Evolutionary conservation across 2,113 vertebrate species (phyloP).

Genomic region (Xyrauchen texanus): DNA sequence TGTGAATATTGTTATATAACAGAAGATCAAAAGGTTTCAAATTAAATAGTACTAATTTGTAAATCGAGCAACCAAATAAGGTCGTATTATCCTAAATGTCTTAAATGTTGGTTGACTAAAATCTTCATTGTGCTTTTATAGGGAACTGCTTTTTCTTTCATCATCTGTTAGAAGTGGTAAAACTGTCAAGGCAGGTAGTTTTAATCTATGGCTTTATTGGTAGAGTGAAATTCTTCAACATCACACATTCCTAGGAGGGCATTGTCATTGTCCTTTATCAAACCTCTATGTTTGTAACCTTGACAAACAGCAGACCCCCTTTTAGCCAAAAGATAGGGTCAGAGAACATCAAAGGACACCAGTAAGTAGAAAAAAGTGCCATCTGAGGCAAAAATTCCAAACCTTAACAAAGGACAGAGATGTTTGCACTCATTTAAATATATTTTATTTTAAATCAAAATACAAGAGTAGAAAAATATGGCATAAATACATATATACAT

Average conservation of each 20-base stretch:
- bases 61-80: neutral
- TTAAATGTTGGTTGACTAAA: no score
- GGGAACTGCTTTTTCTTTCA: neutral
- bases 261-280: conserved; percentile 17
- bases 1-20: neutral
- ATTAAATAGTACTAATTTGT: no score
- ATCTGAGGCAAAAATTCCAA: neutral
- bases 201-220: neutral
- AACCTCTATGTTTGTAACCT: neutral
- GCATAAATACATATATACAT: conserved; percentile 62
- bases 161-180: neutral
- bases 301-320: conserved; percentile 39
- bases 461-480: conserved; percentile 60
- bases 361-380: conserved; percentile 3
- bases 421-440: conserved; percentile 24
- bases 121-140: neutral
- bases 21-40: no score
- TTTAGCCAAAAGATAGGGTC: neutral
- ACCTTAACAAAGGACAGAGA: neutral
- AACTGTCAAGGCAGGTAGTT: neutral
- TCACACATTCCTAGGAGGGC: conserved; percentile 13
- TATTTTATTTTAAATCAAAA: conserved; percentile 50
- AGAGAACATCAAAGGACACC: conserved; percentile 28
- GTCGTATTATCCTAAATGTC: no score
- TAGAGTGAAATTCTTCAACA: neutral